Percentiles rank a stretch among this genome's conserved stretches.
Evolutionary conservation across 2,797 vertebrate species (phyloP).

Genomic region (Notolabrus celidotus): DNA sequence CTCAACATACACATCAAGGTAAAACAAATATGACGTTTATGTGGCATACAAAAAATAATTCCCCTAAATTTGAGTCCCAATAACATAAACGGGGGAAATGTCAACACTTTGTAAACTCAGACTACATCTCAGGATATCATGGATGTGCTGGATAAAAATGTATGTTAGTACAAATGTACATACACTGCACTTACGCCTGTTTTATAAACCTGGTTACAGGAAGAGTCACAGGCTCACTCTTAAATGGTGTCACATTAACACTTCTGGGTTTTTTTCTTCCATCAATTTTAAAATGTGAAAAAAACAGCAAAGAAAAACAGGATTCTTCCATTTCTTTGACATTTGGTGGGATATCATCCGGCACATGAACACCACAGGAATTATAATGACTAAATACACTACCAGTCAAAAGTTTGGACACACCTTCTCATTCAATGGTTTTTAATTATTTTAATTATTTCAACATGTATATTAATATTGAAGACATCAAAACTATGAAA

Average conservation of each 20-base stretch:
- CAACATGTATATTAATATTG: too few species aligned
- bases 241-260: too few species aligned
- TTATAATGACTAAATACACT: neutral
- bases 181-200: neutral
- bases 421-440: too few species aligned
- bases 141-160: neutral
- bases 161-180: neutral
- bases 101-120: conserved; percentile 53
- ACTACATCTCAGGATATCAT: conserved; percentile 8
- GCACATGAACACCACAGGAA: neutral
- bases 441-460: too few species aligned
- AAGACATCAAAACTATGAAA: too few species aligned
- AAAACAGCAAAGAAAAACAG: neutral
- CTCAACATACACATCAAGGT: conserved; percentile 23
- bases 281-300: too few species aligned
- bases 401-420: too few species aligned
- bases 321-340: neutral
- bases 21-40: conserved; percentile 51
- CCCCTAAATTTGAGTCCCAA: conserved; percentile 45
- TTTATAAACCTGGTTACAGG: neutral
- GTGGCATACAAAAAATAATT: conserved; percentile 55
- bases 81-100: conserved; percentile 28
- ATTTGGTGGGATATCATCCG: neutral
- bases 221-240: too few species aligned
- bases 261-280: too few species aligned